These are phyloP conservation scores for Drosophila anomelani DNA, from an alignment of 2,888 invertebrate species.

Conservation along the genomic window DNA sequence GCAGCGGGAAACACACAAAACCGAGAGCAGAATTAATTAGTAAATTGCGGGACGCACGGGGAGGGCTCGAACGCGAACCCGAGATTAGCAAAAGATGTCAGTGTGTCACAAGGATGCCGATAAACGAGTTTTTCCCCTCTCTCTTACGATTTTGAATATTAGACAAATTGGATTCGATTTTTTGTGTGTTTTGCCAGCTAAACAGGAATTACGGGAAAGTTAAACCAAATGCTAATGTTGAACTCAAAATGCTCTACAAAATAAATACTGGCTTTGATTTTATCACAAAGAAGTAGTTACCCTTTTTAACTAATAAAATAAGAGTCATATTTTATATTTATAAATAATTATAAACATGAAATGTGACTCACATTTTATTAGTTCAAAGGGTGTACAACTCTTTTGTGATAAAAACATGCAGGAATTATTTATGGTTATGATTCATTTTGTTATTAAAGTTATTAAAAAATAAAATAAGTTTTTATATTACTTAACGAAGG, in stretches of 20 bases:
- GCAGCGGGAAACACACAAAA: slow-evolving; percentile 16
- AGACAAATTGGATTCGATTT: slow-evolving; percentile 62
- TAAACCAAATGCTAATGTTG: slow-evolving; percentile 7
- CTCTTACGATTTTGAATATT: slow-evolving; percentile 66
- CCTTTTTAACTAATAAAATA: too few species aligned
- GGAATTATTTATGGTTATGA: neutral
- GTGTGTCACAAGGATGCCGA: slow-evolving; percentile 77
- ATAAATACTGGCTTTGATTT: neutral
- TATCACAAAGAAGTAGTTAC: too few species aligned
- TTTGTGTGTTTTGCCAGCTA: slow-evolving; percentile 23
- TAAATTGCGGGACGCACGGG: slow-evolving; percentile 44
- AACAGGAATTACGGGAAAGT: slow-evolving; percentile 69
- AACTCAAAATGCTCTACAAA: slow-evolving; percentile 22
- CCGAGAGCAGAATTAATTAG: slow-evolving; percentile 76
- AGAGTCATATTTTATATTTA: too few species aligned
- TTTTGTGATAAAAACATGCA: neutral
- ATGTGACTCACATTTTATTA: neutral
- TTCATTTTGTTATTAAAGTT: neutral
- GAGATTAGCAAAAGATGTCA: slow-evolving; percentile 72
- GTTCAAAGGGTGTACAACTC: neutral
- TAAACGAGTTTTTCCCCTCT: slow-evolving; percentile 45
- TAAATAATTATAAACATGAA: neutral
- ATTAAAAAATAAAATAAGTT: too few species aligned
- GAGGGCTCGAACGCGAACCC: slow-evolving; percentile 3
- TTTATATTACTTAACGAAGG: neutral